Conservation (phyloP, 2,888 invertebrate species). For the Machimus rusticus region DNA sequence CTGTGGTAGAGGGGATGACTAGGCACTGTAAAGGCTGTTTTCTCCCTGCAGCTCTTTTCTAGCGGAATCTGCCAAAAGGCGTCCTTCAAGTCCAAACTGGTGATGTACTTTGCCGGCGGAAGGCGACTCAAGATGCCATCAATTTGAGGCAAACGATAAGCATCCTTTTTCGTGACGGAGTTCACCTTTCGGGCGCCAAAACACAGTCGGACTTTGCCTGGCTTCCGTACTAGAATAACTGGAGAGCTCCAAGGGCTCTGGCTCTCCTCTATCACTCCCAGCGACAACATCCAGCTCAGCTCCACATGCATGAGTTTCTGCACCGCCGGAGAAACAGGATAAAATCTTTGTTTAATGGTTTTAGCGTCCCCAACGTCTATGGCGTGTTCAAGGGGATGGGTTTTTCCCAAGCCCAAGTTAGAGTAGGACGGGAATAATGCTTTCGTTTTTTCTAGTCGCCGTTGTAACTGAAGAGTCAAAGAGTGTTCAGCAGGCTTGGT, state of each 20-base stretch:
- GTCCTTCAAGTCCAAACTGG: neutral
- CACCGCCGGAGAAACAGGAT: neutral
- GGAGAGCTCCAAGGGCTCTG: neutral
- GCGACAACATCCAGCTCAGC: neutral
- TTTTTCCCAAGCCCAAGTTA: neutral
- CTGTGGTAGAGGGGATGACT: neutral
- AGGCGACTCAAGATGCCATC: neutral
- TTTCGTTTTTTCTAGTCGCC: too few species aligned
- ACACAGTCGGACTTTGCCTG: neutral
- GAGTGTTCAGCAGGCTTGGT: too few species aligned
- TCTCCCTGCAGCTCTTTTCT: neutral
- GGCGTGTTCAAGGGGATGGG: neutral
- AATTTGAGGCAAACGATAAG: neutral
- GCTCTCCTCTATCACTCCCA: neutral
- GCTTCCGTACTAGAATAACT: neutral
- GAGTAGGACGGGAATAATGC: too few species aligned
- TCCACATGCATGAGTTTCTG: neutral
- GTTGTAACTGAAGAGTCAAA: too few species aligned
- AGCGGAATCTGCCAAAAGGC: neutral
- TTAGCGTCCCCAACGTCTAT: neutral
- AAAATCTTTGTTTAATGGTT: neutral
- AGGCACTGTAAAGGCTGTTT: constrained; percentile 19
- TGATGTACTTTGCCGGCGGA: neutral
- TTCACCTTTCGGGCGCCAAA: neutral
- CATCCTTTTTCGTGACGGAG: neutral